Conservation (phyloP, 2,888 invertebrate species). For the Gari tellinella region DNA sequence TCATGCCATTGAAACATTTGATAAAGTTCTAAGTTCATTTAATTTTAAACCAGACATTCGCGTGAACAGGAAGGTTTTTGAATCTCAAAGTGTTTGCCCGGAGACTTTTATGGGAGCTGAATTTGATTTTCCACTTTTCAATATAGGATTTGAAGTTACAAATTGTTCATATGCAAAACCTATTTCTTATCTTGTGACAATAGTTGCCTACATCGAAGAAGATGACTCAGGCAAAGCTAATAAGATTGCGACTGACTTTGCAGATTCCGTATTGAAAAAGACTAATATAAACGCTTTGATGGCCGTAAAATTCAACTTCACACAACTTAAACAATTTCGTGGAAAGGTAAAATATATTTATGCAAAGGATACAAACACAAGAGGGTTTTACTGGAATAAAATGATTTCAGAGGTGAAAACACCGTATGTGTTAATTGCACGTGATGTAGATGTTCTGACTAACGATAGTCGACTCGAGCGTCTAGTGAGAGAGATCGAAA, state of each 20-base stretch:
- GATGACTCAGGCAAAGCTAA: background rate
- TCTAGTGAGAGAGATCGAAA: slow-evolving; percentile 71
- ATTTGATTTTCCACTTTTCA: slow-evolving; percentile 62
- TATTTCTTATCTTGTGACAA: slow-evolving; percentile 39
- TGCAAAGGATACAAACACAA: no score
- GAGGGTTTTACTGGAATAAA: slow-evolving; percentile 72
- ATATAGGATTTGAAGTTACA: slow-evolving; percentile 60
- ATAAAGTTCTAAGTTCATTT: slow-evolving; percentile 17
- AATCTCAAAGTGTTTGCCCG: slow-evolving; percentile 53
- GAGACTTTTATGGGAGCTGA: slow-evolving; percentile 60
- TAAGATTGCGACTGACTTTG: no score
- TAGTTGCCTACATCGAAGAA: slow-evolving; percentile 15
- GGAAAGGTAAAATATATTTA: no score
- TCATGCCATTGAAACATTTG: slow-evolving; percentile 20
- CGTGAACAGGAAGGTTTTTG: slow-evolving; percentile 1
- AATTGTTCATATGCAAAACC: slow-evolving; percentile 37
- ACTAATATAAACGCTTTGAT: no score
- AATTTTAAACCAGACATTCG: slow-evolving; percentile 9
- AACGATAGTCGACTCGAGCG: no score
- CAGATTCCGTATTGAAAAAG: background rate
- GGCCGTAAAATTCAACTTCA: no score
- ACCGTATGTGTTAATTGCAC: slow-evolving; percentile 74
- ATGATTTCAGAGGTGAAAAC: slow-evolving; percentile 65
- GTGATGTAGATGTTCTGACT: no score
- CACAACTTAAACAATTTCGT: no score